Percentiles rank a stretch among this genome's conserved stretches.
phyloP scores from a whole-genome alignment of 2,797 vertebrate genomes.

The Glossophaga mutica region DNA sequence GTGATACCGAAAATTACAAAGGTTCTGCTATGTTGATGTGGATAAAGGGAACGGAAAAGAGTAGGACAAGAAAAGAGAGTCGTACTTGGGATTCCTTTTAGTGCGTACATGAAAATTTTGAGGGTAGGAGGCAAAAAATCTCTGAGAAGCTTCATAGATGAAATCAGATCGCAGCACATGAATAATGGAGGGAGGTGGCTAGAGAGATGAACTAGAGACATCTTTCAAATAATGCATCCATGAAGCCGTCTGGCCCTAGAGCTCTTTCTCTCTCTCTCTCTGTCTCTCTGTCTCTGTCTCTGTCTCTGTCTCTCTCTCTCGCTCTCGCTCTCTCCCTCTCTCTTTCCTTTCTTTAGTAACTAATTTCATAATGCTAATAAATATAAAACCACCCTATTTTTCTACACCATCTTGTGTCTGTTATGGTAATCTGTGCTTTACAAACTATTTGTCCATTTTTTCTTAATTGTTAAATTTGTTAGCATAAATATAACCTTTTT shows the following conservation, averaged over 20 bases:
- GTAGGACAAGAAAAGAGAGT: neutral
- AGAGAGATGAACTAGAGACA: neutral
- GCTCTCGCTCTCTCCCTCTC: neutral
- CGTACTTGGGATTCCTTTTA: neutral
- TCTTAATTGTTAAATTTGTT: neutral
- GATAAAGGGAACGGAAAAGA: neutral
- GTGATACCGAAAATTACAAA: neutral
- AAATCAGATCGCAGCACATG: neutral
- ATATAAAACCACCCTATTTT: neutral
- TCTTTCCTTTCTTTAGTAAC: neutral
- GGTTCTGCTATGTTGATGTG: neutral
- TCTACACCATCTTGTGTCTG: neutral
- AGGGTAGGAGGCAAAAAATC: neutral
- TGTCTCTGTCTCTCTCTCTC: too few species aligned
- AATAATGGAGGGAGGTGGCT: neutral
- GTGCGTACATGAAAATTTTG: neutral
- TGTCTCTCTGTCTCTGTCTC: neutral
- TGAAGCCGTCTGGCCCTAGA: neutral
- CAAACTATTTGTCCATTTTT: neutral
- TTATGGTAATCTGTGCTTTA: neutral
- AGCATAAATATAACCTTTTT: neutral
- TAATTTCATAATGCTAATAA: neutral
- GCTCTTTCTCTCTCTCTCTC: neutral
- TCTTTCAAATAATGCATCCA: neutral
- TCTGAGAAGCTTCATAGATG: neutral